phyloP scores from a whole-genome alignment of 1,140 invertebrate species.

The Trinorchestia longiramus region DNA sequence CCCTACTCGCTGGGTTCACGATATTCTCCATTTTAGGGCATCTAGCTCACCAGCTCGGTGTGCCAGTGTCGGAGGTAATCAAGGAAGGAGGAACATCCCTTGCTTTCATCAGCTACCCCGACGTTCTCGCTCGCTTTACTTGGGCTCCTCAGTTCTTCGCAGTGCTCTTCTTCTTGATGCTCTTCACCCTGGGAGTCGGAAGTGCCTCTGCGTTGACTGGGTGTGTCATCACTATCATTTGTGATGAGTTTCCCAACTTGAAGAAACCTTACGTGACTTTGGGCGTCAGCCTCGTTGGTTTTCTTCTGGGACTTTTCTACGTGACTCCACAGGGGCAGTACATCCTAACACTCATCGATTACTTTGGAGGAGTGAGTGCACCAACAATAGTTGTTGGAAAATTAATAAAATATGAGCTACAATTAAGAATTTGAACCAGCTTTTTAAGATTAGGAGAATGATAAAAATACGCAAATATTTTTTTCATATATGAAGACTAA shows the following conservation, averaged over 20 bases:
- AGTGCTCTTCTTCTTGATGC: constrained; percentile 72
- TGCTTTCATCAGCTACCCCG: constrained; percentile 89
- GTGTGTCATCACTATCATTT: constrained; percentile 72
- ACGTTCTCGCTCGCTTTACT: constrained; percentile 81
- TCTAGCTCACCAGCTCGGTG: constrained; percentile 78
- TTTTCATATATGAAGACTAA: not conserved
- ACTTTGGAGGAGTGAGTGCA: constrained; percentile 77
- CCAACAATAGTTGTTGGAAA: not conserved
- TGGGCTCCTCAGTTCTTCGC: constrained; percentile 70
- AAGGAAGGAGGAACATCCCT: constrained; percentile 71
- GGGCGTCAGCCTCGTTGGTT: constrained; percentile 75
- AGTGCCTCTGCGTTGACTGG: constrained; percentile 72
- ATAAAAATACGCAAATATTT: not conserved
- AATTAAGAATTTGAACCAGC: not conserved
- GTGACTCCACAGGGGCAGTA: constrained; percentile 88
- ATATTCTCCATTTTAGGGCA: constrained; percentile 89
- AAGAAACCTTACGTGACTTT: constrained; percentile 75
- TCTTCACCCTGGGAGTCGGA: constrained; percentile 74
- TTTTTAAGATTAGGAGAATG: not conserved
- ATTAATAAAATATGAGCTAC: no score
- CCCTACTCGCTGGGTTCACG: constrained; percentile 85
- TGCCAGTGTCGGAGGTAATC: constrained; percentile 79
- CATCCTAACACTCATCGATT: constrained; percentile 86
- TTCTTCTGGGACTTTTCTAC: constrained; percentile 79
- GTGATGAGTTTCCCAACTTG: constrained; percentile 73